phyloP scores from a whole-genome alignment of 2,888 invertebrate genomes.

The Tinea trinotella region DNA sequence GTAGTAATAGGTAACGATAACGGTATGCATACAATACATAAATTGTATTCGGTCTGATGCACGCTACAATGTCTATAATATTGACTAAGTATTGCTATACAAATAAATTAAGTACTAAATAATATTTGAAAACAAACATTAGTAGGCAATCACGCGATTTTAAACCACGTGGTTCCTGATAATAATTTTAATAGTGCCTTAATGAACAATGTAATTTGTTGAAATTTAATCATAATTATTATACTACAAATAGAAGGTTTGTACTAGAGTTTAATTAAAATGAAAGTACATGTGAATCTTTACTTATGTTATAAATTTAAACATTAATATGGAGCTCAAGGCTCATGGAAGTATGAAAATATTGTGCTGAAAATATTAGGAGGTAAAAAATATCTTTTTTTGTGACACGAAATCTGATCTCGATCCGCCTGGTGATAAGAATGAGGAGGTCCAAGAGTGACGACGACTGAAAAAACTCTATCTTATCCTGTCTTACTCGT shows the following conservation, averaged over 20 bases:
- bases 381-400: too few species aligned
- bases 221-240: neutral
- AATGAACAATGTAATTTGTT: constrained; percentile 3
- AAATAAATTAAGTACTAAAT: constrained; percentile 5
- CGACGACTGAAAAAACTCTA: too few species aligned
- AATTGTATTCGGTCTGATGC: constrained; percentile 14
- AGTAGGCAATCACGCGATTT: constrained; percentile 6
- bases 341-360: too few species aligned
- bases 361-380: too few species aligned
- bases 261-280: too few species aligned
- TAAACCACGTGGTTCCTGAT: constrained; percentile 1
- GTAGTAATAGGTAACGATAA: neutral
- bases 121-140: neutral
- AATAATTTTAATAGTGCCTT: neutral
- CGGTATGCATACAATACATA: constrained; percentile 5
- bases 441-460: too few species aligned
- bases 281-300: too few species aligned
- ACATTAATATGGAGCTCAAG: too few species aligned
- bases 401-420: too few species aligned
- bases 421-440: too few species aligned
- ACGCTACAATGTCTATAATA: constrained; percentile 18
- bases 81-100: constrained; percentile 14
- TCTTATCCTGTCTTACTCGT: too few species aligned
- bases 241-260: neutral
- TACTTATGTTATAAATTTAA: too few species aligned